These are phyloP conservation scores for Lepidurus arcticus DNA, from an alignment of 1,140 invertebrate species.

Conservation along the genomic window DNA sequence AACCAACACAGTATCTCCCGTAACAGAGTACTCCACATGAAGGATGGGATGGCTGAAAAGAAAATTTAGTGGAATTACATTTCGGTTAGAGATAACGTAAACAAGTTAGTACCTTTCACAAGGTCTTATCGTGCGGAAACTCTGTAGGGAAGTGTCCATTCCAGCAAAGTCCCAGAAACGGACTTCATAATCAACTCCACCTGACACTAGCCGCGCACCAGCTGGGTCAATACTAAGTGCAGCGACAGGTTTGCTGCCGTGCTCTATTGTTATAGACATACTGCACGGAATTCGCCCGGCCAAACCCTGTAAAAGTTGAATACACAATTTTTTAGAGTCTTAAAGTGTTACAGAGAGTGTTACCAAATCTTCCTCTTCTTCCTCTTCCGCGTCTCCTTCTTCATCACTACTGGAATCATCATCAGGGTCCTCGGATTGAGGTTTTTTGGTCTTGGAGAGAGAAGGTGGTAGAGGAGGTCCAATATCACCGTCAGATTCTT, in stretches of 20 bases:
- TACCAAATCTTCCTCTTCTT: constrained; percentile 52
- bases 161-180: constrained; percentile 97
- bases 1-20: constrained; percentile 89
- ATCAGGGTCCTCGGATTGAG: constrained; percentile 34
- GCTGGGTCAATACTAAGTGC: constrained; percentile 85
- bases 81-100: constrained; percentile 24
- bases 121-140: constrained; percentile 85
- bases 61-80: constrained; percentile 36
- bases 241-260: constrained; percentile 78
- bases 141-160: constrained; percentile 85
- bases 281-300: constrained; percentile 64
- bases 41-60: constrained; percentile 74
- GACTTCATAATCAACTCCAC: constrained; percentile 91
- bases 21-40: constrained; percentile 81
- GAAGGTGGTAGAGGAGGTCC: constrained; percentile 41
- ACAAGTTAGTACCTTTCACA: constrained; percentile 66
- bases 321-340: not conserved
- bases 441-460: constrained; percentile 19
- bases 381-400: constrained; percentile 48
- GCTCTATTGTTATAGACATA: constrained; percentile 74
- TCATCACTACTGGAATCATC: constrained; percentile 35
- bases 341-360: constrained; percentile 42
- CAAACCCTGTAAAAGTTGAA: constrained; percentile 39
- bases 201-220: constrained; percentile 85
- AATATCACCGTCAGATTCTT: constrained; percentile 38